A percentile compares a stretch with the other conserved stretches of the same genome.
These are phyloP conservation scores for Neosilurus hyrtlii DNA, from an alignment of 2,797 vertebrate genomes.

Conservation along the genomic window DNA sequence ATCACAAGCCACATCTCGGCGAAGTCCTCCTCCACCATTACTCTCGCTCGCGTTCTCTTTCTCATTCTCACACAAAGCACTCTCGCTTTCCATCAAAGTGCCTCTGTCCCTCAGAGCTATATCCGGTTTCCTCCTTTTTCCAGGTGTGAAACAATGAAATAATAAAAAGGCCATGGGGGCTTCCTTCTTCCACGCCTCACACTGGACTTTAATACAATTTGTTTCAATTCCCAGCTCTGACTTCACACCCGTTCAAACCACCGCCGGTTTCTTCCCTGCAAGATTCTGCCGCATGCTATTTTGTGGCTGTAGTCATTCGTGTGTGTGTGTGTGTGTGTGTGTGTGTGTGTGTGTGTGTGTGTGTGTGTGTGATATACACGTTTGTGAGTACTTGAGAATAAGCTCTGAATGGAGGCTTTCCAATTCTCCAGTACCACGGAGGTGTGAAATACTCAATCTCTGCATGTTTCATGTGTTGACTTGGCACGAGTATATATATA, in stretches of 20 bases:
- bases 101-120: conserved; percentile 29
- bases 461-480: conserved; percentile 10
- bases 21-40: conserved; percentile 14
- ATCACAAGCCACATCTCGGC: neutral
- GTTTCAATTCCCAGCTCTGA: conserved; percentile 45
- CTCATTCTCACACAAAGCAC: neutral
- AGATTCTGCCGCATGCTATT: conserved; percentile 22
- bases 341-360: neutral
- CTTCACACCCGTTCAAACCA: conserved; percentile 37
- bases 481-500: neutral
- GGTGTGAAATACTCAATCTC: conserved; percentile 42
- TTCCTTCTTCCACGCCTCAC: conserved; percentile 36
- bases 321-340: neutral
- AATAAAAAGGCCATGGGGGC: conserved; percentile 32
- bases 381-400: conserved; percentile 38
- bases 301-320: neutral
- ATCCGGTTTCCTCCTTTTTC: conserved; percentile 27
- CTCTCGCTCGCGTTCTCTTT: neutral
- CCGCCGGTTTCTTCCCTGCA: conserved; percentile 28
- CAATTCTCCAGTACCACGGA: conserved; percentile 34
- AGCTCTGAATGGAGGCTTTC: conserved; percentile 39
- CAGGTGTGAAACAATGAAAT: conserved; percentile 46
- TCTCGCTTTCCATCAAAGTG: conserved; percentile 25
- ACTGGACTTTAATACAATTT: conserved; percentile 47
- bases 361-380: neutral